These are phyloP conservation scores for Australoheros scitulus DNA, from an alignment of 2,113 vertebrate genomes.

Conservation along the genomic window DNA sequence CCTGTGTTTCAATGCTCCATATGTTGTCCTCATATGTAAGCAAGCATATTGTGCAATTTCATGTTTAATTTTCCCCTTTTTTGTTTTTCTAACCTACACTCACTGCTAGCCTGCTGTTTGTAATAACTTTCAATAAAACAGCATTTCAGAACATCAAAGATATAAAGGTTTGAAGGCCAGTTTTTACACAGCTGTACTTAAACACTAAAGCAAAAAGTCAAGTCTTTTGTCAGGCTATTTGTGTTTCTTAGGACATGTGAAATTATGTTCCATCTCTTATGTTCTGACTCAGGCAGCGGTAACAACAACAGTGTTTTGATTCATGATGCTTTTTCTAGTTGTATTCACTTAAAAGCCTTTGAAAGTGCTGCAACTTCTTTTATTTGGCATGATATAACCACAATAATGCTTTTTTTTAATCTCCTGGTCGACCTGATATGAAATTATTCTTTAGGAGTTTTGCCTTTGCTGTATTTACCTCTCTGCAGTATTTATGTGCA, in stretches of 20 bases:
- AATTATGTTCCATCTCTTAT: conserved; percentile 8
- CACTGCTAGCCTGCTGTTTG: too few species aligned
- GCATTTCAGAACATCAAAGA: too few species aligned
- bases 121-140: too few species aligned
- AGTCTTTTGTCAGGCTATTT: background rate
- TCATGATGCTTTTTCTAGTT: background rate
- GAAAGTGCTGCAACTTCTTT: background rate
- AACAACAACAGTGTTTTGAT: background rate
- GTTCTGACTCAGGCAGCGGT: background rate
- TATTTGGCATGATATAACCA: background rate
- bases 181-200: too few species aligned
- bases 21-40: background rate
- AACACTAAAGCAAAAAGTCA: background rate
- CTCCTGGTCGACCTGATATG: background rate
- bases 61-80: background rate
- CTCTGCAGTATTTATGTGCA: background rate
- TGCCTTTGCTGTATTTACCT: background rate
- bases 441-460: background rate
- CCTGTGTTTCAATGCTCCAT: background rate
- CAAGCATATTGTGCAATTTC: background rate
- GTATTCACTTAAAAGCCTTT: background rate
- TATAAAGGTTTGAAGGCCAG: too few species aligned
- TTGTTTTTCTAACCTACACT: too few species aligned
- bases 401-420: background rate
- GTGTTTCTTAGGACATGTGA: background rate